Evolutionary conservation across 2,797 vertebrate genomes (phyloP).

Genomic region (Manis crassicaudata): DNA sequence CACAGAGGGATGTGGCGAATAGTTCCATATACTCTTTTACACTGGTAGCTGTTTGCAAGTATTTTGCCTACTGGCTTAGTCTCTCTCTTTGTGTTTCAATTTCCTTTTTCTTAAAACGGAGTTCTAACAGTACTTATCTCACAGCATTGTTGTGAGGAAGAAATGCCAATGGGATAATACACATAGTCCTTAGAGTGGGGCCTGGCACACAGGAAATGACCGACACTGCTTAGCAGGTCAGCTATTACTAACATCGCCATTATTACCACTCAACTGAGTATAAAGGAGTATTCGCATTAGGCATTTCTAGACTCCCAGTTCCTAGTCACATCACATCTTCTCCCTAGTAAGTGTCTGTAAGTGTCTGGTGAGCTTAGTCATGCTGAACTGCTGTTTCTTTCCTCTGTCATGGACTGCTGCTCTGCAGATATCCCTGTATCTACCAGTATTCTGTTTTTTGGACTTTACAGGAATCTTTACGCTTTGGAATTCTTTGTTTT

Average conservation of each 20-base stretch:
- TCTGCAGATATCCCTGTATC: neutral
- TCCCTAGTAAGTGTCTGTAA: neutral
- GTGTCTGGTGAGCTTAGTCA: neutral
- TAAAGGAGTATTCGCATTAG: neutral
- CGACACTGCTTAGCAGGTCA: neutral
- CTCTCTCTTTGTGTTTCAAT: neutral
- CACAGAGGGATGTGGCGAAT: neutral
- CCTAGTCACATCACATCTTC: neutral
- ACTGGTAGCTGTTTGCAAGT: neutral
- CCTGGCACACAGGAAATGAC: neutral
- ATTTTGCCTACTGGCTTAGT: neutral
- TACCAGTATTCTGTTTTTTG: neutral
- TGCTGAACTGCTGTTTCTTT: neutral
- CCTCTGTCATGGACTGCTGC: neutral
- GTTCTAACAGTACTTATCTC: neutral
- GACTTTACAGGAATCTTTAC: neutral
- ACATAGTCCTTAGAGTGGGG: neutral
- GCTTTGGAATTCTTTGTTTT: neutral
- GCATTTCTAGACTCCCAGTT: neutral
- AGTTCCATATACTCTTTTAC: neutral
- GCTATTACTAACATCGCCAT: neutral
- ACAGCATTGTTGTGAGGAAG: neutral
- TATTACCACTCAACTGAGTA: neutral
- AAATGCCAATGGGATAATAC: neutral
- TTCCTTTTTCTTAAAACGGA: neutral